Evolutionary conservation across 2,113 vertebrate genomes (phyloP).

Genomic region (Vombatus ursinus): DNA sequence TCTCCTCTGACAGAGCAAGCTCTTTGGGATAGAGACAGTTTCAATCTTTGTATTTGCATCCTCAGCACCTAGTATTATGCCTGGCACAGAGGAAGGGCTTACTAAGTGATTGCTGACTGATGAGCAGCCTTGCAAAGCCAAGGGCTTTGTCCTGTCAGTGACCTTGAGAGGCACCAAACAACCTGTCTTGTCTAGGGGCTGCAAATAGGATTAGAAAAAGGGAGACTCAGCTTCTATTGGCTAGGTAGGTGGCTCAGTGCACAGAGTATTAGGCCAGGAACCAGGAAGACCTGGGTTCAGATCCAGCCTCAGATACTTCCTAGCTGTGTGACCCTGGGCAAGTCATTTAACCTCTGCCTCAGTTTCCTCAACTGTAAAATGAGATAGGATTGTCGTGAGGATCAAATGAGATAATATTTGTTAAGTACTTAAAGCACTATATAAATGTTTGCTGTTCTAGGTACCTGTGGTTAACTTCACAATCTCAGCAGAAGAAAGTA

Average conservation of each 20-base stretch:
- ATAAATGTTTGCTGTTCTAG: not conserved
- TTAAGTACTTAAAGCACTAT: not conserved
- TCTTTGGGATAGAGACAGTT: not conserved
- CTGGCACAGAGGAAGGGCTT: not conserved
- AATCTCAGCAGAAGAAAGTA: not conserved
- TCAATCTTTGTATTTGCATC: not conserved
- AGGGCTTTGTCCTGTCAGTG: not conserved
- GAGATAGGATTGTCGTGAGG: not conserved
- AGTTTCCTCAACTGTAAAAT: not conserved
- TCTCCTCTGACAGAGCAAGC: not conserved
- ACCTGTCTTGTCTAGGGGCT: not conserved
- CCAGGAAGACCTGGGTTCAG: not conserved
- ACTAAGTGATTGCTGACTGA: not conserved
- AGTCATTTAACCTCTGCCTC: not conserved
- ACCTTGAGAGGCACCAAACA: not conserved
- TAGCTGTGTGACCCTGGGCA: not conserved
- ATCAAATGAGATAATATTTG: not conserved
- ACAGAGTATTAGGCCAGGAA: not conserved
- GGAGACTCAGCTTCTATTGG: not conserved
- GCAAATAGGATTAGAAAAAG: not conserved
- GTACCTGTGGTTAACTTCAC: not conserved
- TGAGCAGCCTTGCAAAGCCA: not conserved
- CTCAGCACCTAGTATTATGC: not conserved
- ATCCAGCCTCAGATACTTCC: not conserved
- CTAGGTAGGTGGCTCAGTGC: not conserved